phyloP scores from a whole-genome alignment of 2,113 vertebrate genomes.

The Syrmaticus mikado region DNA sequence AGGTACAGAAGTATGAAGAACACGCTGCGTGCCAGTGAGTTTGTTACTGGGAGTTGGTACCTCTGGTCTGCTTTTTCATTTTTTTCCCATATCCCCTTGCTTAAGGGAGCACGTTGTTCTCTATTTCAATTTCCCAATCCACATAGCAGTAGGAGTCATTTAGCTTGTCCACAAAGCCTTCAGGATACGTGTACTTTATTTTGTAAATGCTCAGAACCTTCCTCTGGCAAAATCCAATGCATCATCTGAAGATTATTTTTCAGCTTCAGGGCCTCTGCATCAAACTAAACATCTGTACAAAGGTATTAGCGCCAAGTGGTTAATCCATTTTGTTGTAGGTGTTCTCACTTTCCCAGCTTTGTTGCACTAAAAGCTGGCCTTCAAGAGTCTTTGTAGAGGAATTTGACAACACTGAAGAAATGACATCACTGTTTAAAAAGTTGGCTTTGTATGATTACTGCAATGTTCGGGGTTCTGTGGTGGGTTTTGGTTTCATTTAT shows the following conservation, averaged over 20 bases:
- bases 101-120: neutral
- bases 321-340: conserved; percentile 56
- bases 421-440: conserved; percentile 19
- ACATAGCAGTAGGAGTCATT: neutral
- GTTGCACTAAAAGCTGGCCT: neutral
- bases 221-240: neutral
- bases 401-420: conserved; percentile 13
- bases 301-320: conserved; percentile 1
- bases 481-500: conserved; percentile 77
- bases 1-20: neutral
- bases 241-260: conserved; percentile 5
- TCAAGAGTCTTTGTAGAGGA: neutral
- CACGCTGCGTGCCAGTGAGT: neutral
- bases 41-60: neutral
- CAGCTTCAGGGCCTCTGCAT: neutral
- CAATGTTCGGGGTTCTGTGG: conserved; percentile 67
- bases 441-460: conserved; percentile 61
- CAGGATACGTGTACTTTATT: neutral
- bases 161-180: neutral
- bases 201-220: neutral
- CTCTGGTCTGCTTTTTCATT: neutral
- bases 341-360: neutral
- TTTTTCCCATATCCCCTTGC: neutral
- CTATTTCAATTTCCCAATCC: neutral
- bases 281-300: neutral